Evolutionary conservation across 92 coral and sea anemone species (phyloP).

Genomic region (Bergia sp.): DNA sequence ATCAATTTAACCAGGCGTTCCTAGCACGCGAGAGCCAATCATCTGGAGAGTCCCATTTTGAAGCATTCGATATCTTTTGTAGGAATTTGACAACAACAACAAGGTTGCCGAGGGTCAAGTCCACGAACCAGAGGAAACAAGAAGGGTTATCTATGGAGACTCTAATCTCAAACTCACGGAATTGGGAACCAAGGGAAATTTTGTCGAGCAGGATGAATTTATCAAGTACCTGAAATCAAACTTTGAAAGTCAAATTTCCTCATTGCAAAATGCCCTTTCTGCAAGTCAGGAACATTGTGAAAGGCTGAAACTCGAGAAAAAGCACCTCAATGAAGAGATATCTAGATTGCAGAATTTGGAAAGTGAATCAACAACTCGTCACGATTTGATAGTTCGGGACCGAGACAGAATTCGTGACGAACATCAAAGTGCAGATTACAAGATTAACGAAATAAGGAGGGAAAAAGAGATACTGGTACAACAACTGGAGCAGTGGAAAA

Average conservation of each 20-base stretch:
- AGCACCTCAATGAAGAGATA: constrained; percentile 35
- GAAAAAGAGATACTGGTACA: constrained; percentile 4
- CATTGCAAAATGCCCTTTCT: constrained; percentile 27
- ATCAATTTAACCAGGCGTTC: too few species aligned
- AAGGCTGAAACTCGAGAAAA: constrained; percentile 26
- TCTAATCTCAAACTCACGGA: not conserved
- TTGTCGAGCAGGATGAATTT: constrained; percentile 17
- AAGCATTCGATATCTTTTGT: not conserved
- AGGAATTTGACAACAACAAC: not conserved
- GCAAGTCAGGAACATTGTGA: constrained; percentile 39
- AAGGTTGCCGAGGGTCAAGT: not conserved
- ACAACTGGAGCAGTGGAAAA: constrained; percentile 21
- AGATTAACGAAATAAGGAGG: not conserved
- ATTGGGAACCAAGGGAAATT: not conserved
- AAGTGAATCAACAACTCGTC: constrained; percentile 1
- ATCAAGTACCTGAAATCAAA: constrained; percentile 9
- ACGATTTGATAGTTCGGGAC: constrained; percentile 1
- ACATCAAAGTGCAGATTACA: not conserved
- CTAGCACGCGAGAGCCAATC: too few species aligned
- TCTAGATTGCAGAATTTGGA: constrained; percentile 14
- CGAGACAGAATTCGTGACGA: constrained; percentile 28
- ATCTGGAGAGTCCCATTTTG: not conserved
- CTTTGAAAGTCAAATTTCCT: constrained; percentile 20
- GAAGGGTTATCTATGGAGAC: not conserved
- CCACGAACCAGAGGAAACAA: not conserved